Evolutionary conservation across 2,797 vertebrate species (phyloP), one percentile per base, ranked within the genome.

Genomic region (Gobio occitaniae): DNA sequence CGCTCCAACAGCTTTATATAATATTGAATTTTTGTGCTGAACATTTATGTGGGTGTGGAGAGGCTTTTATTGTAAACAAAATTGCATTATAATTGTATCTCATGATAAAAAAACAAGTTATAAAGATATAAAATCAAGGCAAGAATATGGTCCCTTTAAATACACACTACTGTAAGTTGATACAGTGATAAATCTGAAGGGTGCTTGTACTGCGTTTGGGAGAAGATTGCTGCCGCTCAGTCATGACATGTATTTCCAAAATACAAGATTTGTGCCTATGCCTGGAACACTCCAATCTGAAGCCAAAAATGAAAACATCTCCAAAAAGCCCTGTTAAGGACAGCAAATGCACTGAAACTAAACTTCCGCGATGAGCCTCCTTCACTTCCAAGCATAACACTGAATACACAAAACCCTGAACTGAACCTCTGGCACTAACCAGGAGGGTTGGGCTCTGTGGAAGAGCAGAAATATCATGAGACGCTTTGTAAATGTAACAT

Each of bases 341-440:
- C 69, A 50, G 80, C 44, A 78, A 80, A 80, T 65, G 48, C 76
- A 70, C 41, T 41, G 61, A 76, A 80, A 78, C 84, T 83, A 56
- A 69, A 86, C 66, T 83, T 84, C 84, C 69, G n/a, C 19, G 25
- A 80, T 36, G 63, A 86, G 63, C 70, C 48, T 78, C 72, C 16
- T n/a, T 86, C 15, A 48, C 59, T 69, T 88, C 81, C 87, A 88
- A 87, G 80, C 48, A 88, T 70, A 88, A 88, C 84, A 88, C 6
- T 0, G 36, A 74, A 65, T 66, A n/a, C 44, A 87, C 79, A 70
- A 48, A 47, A 56, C 63, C 48, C 41, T 84, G 29, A 50, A 52
- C 47, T 74, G 84, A 59, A 72, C 66, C 69, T 84, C 52, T 63
- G 44, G 54, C 77, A 66, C 21, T 47, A 78, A 84, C 80, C 56